These are phyloP conservation scores for Volucella zonaria DNA, from an alignment of 2,888 invertebrate genomes.

Conservation along the genomic window DNA sequence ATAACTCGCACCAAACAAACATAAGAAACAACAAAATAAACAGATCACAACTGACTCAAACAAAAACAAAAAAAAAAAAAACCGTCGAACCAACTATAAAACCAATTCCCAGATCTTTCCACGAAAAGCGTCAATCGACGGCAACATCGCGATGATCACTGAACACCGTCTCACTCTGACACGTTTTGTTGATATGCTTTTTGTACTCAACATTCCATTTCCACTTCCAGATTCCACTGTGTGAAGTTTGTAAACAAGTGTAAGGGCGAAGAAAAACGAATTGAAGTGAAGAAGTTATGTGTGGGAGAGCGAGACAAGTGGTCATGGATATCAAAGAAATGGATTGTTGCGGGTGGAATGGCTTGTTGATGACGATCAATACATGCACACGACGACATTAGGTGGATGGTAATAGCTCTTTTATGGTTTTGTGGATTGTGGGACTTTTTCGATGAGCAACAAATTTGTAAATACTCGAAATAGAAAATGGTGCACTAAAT, in stretches of 20 bases:
- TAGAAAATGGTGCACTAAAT: not conserved
- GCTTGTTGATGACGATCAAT: not conserved
- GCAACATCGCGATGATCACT: conserved; percentile 78
- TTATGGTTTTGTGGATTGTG: not conserved
- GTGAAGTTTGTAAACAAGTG: conserved; percentile 60
- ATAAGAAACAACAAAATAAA: conserved; percentile 15
- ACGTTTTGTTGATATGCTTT: conserved; percentile 60
- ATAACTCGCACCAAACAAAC: conserved; percentile 17
- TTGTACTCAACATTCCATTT: not conserved
- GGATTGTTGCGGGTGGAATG: not conserved
- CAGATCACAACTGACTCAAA: conserved; percentile 33
- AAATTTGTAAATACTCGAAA: not conserved
- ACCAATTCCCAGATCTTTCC: conserved; percentile 21
- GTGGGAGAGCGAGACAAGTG: not conserved
- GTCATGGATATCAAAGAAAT: not conserved
- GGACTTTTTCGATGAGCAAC: not conserved
- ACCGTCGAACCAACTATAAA: not conserved
- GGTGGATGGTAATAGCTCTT: not conserved
- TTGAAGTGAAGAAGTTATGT: not conserved
- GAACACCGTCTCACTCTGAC: conserved; percentile 61
- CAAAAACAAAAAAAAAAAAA: conserved; percentile 10
- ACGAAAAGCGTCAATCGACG: conserved; percentile 72
- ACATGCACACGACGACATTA: not conserved
- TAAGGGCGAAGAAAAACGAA: conserved; percentile 2
- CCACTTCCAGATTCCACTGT: conserved; percentile 47